Base-by-base conservation (phyloP, 92 coral and sea anemone genomes). In the Epizoanthus illoricatus region DNA sequence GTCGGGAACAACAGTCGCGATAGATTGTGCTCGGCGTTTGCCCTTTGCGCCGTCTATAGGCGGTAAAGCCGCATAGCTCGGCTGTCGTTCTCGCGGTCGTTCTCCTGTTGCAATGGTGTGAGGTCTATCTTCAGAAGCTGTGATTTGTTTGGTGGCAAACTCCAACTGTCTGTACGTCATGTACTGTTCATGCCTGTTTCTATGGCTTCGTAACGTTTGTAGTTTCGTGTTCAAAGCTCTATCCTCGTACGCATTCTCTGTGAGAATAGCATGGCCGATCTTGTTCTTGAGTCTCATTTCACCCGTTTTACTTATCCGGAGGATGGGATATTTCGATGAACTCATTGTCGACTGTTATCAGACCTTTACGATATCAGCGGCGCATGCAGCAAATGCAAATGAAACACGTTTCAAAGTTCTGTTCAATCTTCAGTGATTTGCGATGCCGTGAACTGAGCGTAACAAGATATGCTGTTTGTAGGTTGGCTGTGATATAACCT, bases 191-290 rank as follows among this genome's bases (percentile, higher is more conserved):
- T 93, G 92, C 76, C 97, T 80, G 80, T 82, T 85, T 64, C 87
- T 86, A 20, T 90, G 92, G 62, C 85, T 91, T 3, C 80, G 84
- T 18, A 93, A 78, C 0, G 87, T 79, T 82, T 85, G 85, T 16
- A 93, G 84, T 63, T 81, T 85, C 8, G 98, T 69, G 71, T 84
- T 86, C 62, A 95, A 81, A 1, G 98, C 93, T 60, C 98, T 87
- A 23, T 95, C 98, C 84, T 95, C 98, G 81, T 93, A 87, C 20
- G 98, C 85, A 42, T 95, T 95, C 81, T 95, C 98, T 52, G 90
- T 94, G 18, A 95, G 87, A 24, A 95, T 93, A 28, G 98, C 96
- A 20, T 87, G 86, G 10, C 97, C 90, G 4, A 95, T 94, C 41
- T 93, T 95, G 75, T 95, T 95, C 72, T 87, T 95, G 0, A 95